A percentile compares a stretch with the other conserved stretches of the same genome.
Conservation (phyloP, 2,888 invertebrate genomes). For the Ormyrus rosae region DNA sequence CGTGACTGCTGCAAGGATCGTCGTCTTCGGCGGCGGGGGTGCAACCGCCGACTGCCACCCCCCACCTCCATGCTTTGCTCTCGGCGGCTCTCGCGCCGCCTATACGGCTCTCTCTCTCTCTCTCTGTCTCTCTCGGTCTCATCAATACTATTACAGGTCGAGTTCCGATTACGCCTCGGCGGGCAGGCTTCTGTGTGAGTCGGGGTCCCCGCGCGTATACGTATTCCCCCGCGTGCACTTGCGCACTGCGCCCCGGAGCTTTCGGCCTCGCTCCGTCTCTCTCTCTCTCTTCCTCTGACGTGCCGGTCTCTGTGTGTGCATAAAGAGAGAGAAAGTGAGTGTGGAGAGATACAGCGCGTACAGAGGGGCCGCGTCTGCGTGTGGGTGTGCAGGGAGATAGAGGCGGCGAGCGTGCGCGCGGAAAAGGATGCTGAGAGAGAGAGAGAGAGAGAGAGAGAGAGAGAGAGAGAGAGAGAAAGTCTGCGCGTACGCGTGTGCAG, state of each 20-base stretch:
- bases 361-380: too few relatives aligned
- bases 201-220: neutral
- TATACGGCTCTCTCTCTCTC: neutral
- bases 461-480: too few relatives aligned
- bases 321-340: too few relatives aligned
- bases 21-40: constrained; percentile 24
- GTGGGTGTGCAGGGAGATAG: too few relatives aligned
- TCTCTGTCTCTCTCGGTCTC: constrained; percentile 15
- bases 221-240: constrained; percentile 48
- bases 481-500: too few relatives aligned
- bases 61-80: neutral
- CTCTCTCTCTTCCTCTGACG: neutral
- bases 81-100: neutral
- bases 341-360: too few relatives aligned
- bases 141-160: constrained; percentile 53
- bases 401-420: too few relatives aligned
- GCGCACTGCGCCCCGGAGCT: constrained; percentile 28
- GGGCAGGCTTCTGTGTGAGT: constrained; percentile 2
- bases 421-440: too few relatives aligned
- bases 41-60: constrained; percentile 2
- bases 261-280: neutral
- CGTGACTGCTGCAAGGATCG: constrained; percentile 45
- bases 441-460: too few relatives aligned
- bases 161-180: constrained; percentile 41
- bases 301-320: too few relatives aligned